Evolutionary conservation across 2,797 vertebrate species (phyloP).

Genomic region (Sebastes cheni): DNA sequence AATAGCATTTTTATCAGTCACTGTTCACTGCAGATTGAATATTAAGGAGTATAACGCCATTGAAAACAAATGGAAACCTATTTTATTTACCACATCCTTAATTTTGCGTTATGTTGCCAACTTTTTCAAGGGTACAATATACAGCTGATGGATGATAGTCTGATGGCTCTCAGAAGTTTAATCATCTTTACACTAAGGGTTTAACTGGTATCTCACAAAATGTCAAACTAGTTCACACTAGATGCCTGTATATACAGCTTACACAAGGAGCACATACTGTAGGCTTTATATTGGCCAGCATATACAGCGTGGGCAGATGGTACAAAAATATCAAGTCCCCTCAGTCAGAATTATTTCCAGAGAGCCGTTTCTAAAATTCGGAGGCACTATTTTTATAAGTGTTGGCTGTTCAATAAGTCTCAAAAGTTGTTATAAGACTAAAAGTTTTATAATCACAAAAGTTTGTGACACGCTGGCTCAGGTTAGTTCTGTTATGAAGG

Average conservation of each 20-base stretch:
- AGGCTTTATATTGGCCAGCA: not conserved
- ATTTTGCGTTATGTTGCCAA: constrained; percentile 16
- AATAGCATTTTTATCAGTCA: constrained; percentile 5
- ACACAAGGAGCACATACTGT: not conserved
- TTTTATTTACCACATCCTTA: not conserved
- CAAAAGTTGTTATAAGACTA: not conserved
- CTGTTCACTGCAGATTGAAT: constrained; percentile 11
- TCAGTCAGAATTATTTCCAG: not conserved
- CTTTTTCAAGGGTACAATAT: not conserved
- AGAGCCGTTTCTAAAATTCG: not conserved
- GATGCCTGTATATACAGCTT: not conserved
- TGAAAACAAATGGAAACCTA: not conserved
- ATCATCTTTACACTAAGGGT: not conserved
- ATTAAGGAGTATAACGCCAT: not conserved
- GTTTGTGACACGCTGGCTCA: not conserved
- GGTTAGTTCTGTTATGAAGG: not conserved
- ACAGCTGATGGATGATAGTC: not conserved
- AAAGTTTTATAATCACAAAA: not conserved
- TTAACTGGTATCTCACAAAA: not conserved
- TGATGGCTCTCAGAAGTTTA: not conserved
- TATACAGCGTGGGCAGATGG: not conserved
- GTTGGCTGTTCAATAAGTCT: not conserved
- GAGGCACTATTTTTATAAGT: not conserved
- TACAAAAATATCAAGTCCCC: not conserved
- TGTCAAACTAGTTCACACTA: not conserved